phyloP scores from a whole-genome alignment of 2,797 vertebrate genomes.

The Chiroxiphia lanceolata region DNA sequence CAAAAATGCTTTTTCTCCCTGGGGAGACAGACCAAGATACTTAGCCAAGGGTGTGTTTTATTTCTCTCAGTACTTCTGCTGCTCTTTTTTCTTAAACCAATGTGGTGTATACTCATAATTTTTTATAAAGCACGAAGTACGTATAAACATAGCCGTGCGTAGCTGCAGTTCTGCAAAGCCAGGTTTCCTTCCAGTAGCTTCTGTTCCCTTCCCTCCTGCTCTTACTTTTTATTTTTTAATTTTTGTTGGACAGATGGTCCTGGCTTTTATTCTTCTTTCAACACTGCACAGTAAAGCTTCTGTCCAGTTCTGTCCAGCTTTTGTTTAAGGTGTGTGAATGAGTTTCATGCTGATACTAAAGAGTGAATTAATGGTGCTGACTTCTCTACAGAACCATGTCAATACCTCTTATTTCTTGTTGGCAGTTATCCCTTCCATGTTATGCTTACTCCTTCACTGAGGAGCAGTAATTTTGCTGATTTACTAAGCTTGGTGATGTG shows the following conservation, averaged over 20 bases:
- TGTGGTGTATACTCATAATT: not conserved
- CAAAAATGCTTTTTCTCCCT: slow-evolving; percentile 24
- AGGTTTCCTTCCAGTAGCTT: slow-evolving; percentile 2
- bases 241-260: not conserved
- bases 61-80: slow-evolving; percentile 46
- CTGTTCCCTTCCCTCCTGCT: not conserved
- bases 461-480: not conserved
- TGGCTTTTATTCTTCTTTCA: slow-evolving; percentile 1
- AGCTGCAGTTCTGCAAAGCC: not conserved
- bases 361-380: not conserved
- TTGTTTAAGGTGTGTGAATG: not conserved
- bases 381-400: not conserved
- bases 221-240: not conserved
- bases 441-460: not conserved
- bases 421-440: not conserved
- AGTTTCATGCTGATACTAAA: not conserved
- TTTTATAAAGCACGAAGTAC: slow-evolving; percentile 29
- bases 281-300: not conserved
- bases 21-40: not conserved
- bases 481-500: not conserved
- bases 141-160: not conserved
- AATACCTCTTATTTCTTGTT: not conserved
- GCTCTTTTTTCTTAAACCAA: slow-evolving; percentile 20
- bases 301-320: not conserved
- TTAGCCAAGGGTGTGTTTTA: slow-evolving; percentile 53